Evolutionary conservation across 2,888 invertebrate genomes (phyloP).

Genomic region (Perizoma affinitatum): DNA sequence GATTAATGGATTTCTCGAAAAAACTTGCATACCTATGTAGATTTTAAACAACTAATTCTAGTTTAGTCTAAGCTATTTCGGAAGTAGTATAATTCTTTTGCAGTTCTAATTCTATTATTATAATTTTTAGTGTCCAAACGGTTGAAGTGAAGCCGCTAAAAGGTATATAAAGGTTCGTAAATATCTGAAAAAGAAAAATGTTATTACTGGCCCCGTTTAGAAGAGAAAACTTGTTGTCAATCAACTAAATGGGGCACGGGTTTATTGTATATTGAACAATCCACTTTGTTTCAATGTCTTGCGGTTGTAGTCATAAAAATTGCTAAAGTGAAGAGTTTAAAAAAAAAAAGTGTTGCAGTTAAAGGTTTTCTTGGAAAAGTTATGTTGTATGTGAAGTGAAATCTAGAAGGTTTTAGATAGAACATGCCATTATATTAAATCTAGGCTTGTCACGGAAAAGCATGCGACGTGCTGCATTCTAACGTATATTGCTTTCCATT

Average conservation of each 20-base stretch:
- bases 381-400: slow-evolving; percentile 17
- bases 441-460: slow-evolving; percentile 12
- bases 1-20: slow-evolving; percentile 10
- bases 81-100: slow-evolving; percentile 19
- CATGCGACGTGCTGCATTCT: slow-evolving; percentile 69
- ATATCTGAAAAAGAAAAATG: slow-evolving; percentile 41
- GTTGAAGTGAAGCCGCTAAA: slow-evolving; percentile 35
- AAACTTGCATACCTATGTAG: slow-evolving; percentile 10
- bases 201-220: slow-evolving; percentile 37
- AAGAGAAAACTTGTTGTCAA: slow-evolving; percentile 31
- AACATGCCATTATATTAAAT: slow-evolving; percentile 39
- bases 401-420: slow-evolving; percentile 8
- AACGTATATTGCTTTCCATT: slow-evolving; percentile 66
- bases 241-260: slow-evolving; percentile 36
- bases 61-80: slow-evolving; percentile 24
- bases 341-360: slow-evolving; percentile 22
- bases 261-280: slow-evolving; percentile 35
- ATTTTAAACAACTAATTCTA: slow-evolving; percentile 24
- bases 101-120: slow-evolving; percentile 38
- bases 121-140: slow-evolving; percentile 34
- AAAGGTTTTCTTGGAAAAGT: slow-evolving; percentile 11
- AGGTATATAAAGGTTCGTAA: slow-evolving; percentile 33
- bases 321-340: slow-evolving; percentile 29
- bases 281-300: slow-evolving; percentile 34
- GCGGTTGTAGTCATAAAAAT: slow-evolving; percentile 29